A percentile compares a stretch with the other conserved stretches of the same genome.
Conservation (phyloP, 2,888 invertebrate genomes). For the Lepidochrysops patricia region DNA sequence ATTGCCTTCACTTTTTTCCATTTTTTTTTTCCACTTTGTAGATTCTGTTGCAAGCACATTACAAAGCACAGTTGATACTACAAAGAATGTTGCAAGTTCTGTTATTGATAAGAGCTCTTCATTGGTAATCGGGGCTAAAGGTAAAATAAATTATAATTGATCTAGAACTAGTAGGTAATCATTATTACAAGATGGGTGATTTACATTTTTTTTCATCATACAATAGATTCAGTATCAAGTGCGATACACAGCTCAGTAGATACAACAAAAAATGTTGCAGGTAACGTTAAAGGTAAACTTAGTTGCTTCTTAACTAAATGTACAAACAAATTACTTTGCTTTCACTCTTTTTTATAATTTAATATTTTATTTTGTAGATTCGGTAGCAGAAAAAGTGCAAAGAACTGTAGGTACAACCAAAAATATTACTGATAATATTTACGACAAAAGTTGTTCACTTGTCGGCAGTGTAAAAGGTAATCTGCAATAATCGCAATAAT, state of each 20-base stretch:
- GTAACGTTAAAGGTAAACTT: slow-evolving; percentile 37
- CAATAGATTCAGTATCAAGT: slow-evolving; percentile 28
- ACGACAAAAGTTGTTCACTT: slow-evolving; percentile 51
- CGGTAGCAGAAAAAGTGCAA: slow-evolving; percentile 37
- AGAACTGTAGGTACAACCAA: slow-evolving; percentile 58
- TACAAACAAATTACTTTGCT: not conserved
- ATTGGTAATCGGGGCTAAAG: slow-evolving; percentile 37
- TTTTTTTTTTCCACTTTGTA: slow-evolving; percentile 23
- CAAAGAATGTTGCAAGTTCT: slow-evolving; percentile 42
- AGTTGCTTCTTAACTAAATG: not conserved
- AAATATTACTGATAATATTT: slow-evolving; percentile 55
- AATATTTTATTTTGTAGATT: slow-evolving; percentile 21
- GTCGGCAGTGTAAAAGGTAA: slow-evolving; percentile 35
- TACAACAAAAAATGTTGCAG: slow-evolving; percentile 42
- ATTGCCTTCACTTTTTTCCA: not conserved
- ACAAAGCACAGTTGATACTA: slow-evolving; percentile 41
- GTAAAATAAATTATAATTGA: not conserved
- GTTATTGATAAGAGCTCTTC: slow-evolving; percentile 39
- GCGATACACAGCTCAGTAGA: slow-evolving; percentile 42
- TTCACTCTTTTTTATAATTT: not conserved
- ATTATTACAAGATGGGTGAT: no score
- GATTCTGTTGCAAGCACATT: slow-evolving; percentile 40
- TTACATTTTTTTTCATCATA: no score
- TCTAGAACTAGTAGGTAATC: no score
- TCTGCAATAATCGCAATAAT: no score